Conservation (phyloP, 2,113 vertebrate genomes). For the Sander vitreus region DNA sequence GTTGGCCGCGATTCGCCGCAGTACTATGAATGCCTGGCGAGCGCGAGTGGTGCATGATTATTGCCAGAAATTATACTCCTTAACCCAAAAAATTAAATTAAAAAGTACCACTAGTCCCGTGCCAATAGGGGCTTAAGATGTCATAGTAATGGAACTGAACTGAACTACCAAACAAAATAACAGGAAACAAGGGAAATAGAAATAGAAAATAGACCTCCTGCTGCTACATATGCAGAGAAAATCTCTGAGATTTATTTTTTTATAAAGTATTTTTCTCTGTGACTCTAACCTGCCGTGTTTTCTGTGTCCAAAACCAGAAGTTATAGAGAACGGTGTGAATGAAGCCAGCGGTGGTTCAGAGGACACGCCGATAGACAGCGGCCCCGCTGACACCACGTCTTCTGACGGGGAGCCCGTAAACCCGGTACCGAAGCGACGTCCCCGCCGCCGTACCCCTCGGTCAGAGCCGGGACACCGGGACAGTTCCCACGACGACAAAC, state of each 20-base stretch:
- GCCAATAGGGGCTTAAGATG: too few species aligned
- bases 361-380: slow-evolving; percentile 49
- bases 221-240: background rate
- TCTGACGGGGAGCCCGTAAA: slow-evolving; percentile 60
- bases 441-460: slow-evolving; percentile 48
- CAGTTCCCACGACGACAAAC: slow-evolving; percentile 74
- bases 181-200: too few species aligned
- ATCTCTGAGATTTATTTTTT: background rate
- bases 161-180: too few species aligned
- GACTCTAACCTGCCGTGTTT: background rate
- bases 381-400: slow-evolving; percentile 41
- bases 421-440: slow-evolving; percentile 22
- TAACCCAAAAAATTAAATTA: too few species aligned
- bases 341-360: slow-evolving; percentile 26
- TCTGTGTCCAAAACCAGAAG: background rate
- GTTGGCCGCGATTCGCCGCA: too few species aligned
- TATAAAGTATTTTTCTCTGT: background rate
- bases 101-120: too few species aligned
- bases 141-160: too few species aligned
- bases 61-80: too few species aligned
- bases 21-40: too few species aligned
- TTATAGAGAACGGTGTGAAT: slow-evolving; percentile 56
- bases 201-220: background rate
- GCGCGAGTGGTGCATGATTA: too few species aligned
- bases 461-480: slow-evolving; percentile 54